A percentile compares a stretch with the other conserved stretches of the same genome.
phyloP scores from a whole-genome alignment of 2,797 vertebrate species.

The Thamnophis elegans region DNA sequence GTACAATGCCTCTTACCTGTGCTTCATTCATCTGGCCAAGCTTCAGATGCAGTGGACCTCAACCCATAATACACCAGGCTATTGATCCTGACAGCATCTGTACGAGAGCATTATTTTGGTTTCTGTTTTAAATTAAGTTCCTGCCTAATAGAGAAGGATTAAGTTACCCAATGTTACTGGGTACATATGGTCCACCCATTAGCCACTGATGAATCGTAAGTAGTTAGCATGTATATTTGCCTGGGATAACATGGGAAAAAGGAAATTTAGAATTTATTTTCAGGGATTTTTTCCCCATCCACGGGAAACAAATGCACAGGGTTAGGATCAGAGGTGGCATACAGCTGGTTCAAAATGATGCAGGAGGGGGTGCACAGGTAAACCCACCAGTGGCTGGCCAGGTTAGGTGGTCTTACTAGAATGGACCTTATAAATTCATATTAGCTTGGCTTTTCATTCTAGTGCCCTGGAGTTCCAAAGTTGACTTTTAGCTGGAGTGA shows the following conservation, averaged over 20 bases:
- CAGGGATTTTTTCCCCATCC: background rate
- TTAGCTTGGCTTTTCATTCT: too few species aligned
- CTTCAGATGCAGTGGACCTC: background rate
- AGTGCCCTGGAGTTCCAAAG: too few species aligned
- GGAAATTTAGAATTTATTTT: background rate
- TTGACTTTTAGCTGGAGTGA: too few species aligned
- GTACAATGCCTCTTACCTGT: background rate
- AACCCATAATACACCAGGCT: background rate
- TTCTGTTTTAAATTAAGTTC: background rate
- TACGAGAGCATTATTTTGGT: background rate
- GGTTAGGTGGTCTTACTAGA: too few species aligned
- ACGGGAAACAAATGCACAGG: background rate
- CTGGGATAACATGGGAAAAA: background rate
- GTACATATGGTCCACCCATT: background rate
- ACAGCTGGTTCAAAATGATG: too few species aligned
- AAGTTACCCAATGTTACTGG: background rate
- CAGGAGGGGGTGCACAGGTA: too few species aligned
- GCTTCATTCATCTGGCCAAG: background rate
- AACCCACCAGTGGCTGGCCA: too few species aligned
- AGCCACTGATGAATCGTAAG: background rate
- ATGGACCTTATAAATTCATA: too few species aligned
- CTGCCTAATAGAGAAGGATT: background rate
- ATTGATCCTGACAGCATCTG: background rate
- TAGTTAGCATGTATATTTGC: background rate
- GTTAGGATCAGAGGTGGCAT: background rate